Evolutionary conservation across 2,797 vertebrate genomes (phyloP).

Genomic region (Acipenser oxyrinchus): DNA sequence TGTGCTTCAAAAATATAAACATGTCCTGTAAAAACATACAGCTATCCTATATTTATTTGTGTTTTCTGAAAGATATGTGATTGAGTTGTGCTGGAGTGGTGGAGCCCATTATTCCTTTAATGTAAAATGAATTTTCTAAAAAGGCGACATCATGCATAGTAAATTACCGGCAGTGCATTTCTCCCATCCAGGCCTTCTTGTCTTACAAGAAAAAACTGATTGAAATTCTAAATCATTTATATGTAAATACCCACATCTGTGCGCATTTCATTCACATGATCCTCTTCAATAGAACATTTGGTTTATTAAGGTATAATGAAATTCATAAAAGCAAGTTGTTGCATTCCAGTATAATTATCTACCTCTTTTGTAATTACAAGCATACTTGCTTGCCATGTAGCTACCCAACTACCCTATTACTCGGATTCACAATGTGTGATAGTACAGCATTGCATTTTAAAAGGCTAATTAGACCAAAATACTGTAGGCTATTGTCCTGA

Average conservation of each 20-base stretch:
- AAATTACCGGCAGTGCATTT: neutral
- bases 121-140: conserved; percentile 1
- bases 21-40: neutral
- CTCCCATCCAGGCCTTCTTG: neutral
- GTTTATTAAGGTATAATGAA: conserved; percentile 17
- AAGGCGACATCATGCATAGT: neutral
- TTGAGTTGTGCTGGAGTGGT: neutral
- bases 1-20: neutral
- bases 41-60: neutral
- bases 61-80: neutral
- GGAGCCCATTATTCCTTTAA: neutral
- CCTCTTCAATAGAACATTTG: conserved; percentile 12
- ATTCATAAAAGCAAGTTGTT: neutral
- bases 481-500: too few relatives aligned
- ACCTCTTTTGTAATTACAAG: neutral
- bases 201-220: conserved; percentile 1
- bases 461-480: too few relatives aligned
- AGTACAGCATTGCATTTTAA: too few relatives aligned
- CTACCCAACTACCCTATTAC: neutral
- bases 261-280: conserved; percentile 10
- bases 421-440: neutral
- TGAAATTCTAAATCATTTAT: conserved; percentile 16
- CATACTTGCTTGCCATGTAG: neutral
- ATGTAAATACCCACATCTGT: conserved; percentile 26
- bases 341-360: neutral